phyloP scores from a whole-genome alignment of 1,140 invertebrate genomes.

The Brachionus manjavacas region DNA sequence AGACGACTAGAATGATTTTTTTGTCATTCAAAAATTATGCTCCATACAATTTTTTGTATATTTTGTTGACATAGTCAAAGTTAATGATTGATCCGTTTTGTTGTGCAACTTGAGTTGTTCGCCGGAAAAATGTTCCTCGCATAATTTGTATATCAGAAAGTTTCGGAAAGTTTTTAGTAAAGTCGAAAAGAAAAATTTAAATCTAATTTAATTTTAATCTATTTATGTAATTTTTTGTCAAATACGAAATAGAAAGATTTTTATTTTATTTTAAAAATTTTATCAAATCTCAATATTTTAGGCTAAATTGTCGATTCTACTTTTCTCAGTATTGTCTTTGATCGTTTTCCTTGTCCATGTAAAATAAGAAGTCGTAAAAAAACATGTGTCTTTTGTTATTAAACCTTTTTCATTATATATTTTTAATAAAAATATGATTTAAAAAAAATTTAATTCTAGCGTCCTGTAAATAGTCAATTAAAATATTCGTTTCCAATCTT shows the following conservation, averaged over 20 bases:
- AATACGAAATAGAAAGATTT: not conserved
- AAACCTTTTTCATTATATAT: not conserved
- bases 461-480: not conserved
- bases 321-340: not conserved
- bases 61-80: not conserved
- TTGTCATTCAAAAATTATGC: not conserved
- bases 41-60: not conserved
- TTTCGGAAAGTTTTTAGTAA: not conserved
- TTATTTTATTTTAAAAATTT: not conserved
- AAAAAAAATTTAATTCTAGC: not conserved
- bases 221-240: not conserved
- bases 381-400: not conserved
- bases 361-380: not conserved
- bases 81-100: not conserved
- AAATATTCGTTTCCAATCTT: not conserved
- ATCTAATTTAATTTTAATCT: not conserved
- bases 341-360: not conserved
- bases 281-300: not conserved
- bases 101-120: not conserved
- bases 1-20: constrained; percentile 41
- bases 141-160: not conserved
- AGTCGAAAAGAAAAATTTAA: not conserved
- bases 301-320: not conserved
- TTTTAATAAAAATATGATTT: not conserved
- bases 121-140: not conserved